These are phyloP conservation scores for Tautogolabrus adspersus DNA, from an alignment of 2,113 vertebrate species.

Conservation along the genomic window DNA sequence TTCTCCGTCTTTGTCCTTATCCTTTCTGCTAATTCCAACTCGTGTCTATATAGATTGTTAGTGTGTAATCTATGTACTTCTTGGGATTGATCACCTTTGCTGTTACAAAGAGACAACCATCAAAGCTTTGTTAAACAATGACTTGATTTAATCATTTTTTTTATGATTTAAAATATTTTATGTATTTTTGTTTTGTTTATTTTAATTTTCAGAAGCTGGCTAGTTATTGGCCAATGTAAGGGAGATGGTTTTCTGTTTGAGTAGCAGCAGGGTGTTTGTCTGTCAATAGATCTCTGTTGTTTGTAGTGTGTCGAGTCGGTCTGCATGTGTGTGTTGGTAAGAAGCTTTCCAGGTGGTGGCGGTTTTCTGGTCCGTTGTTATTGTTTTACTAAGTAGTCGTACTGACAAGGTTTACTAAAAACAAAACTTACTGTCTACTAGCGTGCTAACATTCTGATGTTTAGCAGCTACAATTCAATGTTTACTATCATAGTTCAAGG, in stretches of 20 bases:
- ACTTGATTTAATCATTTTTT: rapidly evolving
- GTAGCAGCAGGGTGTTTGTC: constrained; percentile 54
- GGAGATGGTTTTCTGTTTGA: constrained; percentile 60
- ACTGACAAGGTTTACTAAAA: neutral
- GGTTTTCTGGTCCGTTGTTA: constrained; percentile 28
- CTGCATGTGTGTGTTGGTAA: constrained; percentile 66
- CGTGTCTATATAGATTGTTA: constrained; percentile 36
- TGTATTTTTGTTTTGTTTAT: neutral
- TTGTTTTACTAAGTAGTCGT: neutral
- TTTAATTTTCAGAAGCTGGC: neutral
- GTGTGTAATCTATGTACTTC: constrained; percentile 31
- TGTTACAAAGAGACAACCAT: constrained; percentile 70
- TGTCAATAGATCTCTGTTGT: constrained; percentile 52
- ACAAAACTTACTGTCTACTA: neutral
- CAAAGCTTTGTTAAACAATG: neutral
- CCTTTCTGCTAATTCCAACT: constrained; percentile 43
- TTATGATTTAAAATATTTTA: neutral
- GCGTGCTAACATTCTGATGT: constrained; percentile 4
- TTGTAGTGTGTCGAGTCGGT: constrained; percentile 42
- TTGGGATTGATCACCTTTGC: constrained; percentile 32
- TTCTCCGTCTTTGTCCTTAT: constrained; percentile 49
- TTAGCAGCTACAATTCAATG: neutral
- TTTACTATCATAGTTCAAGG: neutral
- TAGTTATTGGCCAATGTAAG: neutral
- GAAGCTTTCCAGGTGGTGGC: constrained; percentile 66